Base-by-base conservation (phyloP, 1,140 invertebrate genomes). In the Geopemphigus sp. region DNA sequence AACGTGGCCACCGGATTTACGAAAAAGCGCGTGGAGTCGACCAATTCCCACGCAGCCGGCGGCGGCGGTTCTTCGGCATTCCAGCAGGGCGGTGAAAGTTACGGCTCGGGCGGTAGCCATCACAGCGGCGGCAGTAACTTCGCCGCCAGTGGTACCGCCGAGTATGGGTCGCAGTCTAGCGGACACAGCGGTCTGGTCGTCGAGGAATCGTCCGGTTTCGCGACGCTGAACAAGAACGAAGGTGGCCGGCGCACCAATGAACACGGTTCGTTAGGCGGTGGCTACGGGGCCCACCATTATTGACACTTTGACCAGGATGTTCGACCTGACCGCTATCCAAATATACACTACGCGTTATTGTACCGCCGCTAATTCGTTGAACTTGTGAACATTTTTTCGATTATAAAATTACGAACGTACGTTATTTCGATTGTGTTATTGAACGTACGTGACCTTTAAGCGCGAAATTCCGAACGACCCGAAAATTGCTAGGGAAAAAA, bases 201-300 rank as follows among this genome's bases (percentile, higher is more conserved):
- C 3, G 63, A 66, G 11, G 63, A 66, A 15, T 24, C 17, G 39
- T 66, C 63, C 17, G 63, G 63, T 45, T 66, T 66, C 63, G n/a
- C 63, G 4, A n/a, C 32, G 1, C 19, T 66, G 5, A 39, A 66
- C 63, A 66, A 66, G n/a, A 45, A 66, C 4, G 32, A 47, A n/a
- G 63, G 11, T 2, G 63, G 63, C n/a, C n/a, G n/a, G 32, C 63
- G 12, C 17, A n/a, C 45, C 32, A 19, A 45, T 24, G 8, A 61
- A 61, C 57, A 24, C 17, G 63, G 63, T 66, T 45, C n/a, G 1
- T n/a, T 32, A 14, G 19, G 29, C n/a, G 32, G 63, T 6, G 63
- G 63, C 11, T 32, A n/a, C 63, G 32, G 11, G 29, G 1, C 11
- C 0, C 57, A 11, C 0, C 57, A 11, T 14, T 61, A 61, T 29